Percentiles rank a stretch among this genome's conserved stretches.
These are phyloP conservation scores for Corythaixoides concolor DNA, from an alignment of 2,113 vertebrate genomes.

Conservation along the genomic window DNA sequence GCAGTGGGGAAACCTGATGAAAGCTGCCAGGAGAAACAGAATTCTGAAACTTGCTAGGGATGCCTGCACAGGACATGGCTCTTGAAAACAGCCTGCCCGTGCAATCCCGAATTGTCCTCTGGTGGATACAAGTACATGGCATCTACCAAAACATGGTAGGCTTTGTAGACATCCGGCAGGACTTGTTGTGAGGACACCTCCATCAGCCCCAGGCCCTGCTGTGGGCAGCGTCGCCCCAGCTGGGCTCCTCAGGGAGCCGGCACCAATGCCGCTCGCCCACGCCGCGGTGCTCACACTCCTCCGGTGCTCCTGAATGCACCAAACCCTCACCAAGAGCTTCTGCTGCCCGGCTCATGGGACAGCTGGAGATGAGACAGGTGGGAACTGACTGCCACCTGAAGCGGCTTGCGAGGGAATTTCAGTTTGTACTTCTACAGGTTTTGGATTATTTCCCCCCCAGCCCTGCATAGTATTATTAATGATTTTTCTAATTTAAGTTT, in stretches of 20 bases:
- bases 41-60: not conserved
- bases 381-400: not conserved
- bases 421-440: not conserved
- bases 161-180: not conserved
- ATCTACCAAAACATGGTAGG: no score
- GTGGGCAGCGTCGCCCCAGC: not conserved
- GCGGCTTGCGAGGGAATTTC: not conserved
- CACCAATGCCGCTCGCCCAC: fast-evolving
- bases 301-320: fast-evolving
- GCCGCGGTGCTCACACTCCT: fast-evolving
- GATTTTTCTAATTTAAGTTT: not conserved
- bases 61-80: not conserved
- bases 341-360: not conserved
- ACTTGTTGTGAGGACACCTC: not conserved
- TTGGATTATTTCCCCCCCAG: not conserved
- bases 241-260: not conserved
- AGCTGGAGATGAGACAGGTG: not conserved
- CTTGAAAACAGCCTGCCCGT: fast-evolving
- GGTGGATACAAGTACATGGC: fast-evolving
- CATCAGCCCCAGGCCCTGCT: fast-evolving
- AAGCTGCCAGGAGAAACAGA: not conserved
- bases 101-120: fast-evolving
- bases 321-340: not conserved
- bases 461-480: not conserved
- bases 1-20: not conserved